These are phyloP conservation scores for Lepetodrilus schrolli DNA, from an alignment of 2,888 invertebrate species.

Conservation along the genomic window DNA sequence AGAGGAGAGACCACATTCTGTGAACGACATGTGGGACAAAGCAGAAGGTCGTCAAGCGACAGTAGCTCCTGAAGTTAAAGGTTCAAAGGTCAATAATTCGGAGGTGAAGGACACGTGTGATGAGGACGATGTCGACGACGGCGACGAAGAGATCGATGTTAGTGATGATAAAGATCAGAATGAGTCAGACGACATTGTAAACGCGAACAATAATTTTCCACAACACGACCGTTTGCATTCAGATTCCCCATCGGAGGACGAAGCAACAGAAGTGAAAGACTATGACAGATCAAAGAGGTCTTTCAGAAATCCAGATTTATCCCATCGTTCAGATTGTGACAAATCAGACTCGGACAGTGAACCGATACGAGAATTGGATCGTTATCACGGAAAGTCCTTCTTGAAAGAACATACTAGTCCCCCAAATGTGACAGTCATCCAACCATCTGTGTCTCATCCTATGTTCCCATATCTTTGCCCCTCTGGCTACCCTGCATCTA, in stretches of 20 bases:
- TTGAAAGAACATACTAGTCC: constrained; percentile 64
- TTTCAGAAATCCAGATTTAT: background rate
- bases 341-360: constrained; percentile 26
- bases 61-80: background rate
- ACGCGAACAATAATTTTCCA: background rate
- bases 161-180: constrained; percentile 42
- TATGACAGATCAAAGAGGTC: background rate
- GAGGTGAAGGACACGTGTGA: background rate
- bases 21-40: no score
- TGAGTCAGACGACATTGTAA: background rate
- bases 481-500: constrained; percentile 81
- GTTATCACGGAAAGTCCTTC: constrained; percentile 15
- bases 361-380: constrained; percentile 5
- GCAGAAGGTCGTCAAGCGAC: no score
- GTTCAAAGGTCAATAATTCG: background rate
- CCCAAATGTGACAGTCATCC: constrained; percentile 91
- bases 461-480: constrained; percentile 92
- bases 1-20: no score
- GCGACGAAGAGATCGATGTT: constrained; percentile 45
- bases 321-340: background rate
- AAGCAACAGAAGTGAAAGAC: background rate
- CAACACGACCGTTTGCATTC: background rate
- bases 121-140: constrained; percentile 41
- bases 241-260: background rate
- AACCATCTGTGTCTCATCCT: constrained; percentile 90